Evolutionary conservation across 23 tunicate species (phyloP).

Genomic region (Styela clava): DNA sequence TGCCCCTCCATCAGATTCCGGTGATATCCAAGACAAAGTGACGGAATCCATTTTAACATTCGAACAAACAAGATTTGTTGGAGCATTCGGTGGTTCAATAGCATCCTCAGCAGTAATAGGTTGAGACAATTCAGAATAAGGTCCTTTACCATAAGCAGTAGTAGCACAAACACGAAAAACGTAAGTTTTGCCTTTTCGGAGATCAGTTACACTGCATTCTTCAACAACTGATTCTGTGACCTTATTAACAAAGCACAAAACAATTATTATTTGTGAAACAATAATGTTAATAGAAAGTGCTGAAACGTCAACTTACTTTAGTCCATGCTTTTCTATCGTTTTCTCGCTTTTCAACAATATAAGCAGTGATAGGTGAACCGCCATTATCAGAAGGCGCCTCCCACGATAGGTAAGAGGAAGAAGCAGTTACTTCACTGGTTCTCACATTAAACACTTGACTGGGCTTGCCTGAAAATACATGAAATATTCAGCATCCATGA

Average conservation of each 20-base stretch:
- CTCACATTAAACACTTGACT: neutral
- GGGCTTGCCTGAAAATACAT: conserved; percentile 8
- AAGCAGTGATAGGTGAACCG: conserved; percentile 62
- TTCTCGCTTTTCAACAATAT: conserved; percentile 77
- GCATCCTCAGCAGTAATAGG: conserved; percentile 69
- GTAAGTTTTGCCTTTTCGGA: conserved; percentile 79
- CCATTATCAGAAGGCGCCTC: conserved; percentile 77
- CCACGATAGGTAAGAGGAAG: conserved; percentile 74
- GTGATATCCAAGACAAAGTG: conserved; percentile 69
- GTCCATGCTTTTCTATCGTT: conserved; percentile 71
- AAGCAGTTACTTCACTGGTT: conserved; percentile 21
- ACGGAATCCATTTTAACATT: conserved; percentile 82
- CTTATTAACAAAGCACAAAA: neutral
- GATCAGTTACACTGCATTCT: conserved; percentile 50
- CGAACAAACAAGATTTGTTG: conserved; percentile 49
- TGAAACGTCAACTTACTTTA: conserved; percentile 37
- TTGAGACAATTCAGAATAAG: conserved; percentile 53
- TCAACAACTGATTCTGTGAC: conserved; percentile 15
- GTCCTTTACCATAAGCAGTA: conserved; percentile 78
- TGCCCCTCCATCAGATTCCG: conserved; percentile 71
- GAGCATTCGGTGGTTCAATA: conserved; percentile 58
- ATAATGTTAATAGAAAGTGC: neutral
- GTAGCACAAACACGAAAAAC: conserved; percentile 73
- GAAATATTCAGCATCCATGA: too few species aligned
- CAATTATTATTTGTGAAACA: neutral